These are phyloP conservation scores for Anolis carolinensis DNA, from an alignment of 2,113 vertebrate genomes.

Conservation along the genomic window DNA sequence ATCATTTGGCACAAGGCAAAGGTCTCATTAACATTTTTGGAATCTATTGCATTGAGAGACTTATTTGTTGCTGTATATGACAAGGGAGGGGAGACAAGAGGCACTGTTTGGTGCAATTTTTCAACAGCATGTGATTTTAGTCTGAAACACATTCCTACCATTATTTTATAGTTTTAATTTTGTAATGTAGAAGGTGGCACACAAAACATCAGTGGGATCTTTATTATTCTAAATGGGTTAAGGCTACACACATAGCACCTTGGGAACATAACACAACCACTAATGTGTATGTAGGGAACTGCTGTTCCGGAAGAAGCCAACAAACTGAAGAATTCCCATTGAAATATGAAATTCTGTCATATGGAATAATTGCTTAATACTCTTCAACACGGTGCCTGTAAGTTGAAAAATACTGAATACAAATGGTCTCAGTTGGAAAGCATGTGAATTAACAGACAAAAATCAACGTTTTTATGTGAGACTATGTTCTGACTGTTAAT, in stretches of 20 bases:
- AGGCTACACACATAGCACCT: too few species aligned
- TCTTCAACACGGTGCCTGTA: neutral
- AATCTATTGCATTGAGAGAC: neutral
- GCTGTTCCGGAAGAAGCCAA: slow-evolving; percentile 28
- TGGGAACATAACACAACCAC: neutral
- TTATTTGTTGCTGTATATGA: neutral
- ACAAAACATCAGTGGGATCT: slow-evolving; percentile 24
- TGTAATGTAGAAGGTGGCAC: neutral
- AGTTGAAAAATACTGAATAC: neutral
- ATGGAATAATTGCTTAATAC: slow-evolving; percentile 22
- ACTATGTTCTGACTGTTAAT: neutral
- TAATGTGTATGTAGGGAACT: neutral
- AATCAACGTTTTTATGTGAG: neutral
- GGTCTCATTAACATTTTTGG: neutral
- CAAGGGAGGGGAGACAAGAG: neutral
- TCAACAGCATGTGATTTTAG: neutral
- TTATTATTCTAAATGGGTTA: slow-evolving; percentile 20
- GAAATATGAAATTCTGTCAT: slow-evolving; percentile 28
- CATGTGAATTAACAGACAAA: neutral
- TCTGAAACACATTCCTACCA: neutral
- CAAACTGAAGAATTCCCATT: slow-evolving; percentile 2
- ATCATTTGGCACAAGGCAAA: neutral
- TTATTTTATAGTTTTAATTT: slow-evolving; percentile 32
- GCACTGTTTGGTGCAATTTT: neutral
- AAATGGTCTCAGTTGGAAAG: neutral